Evolutionary conservation across 2,888 invertebrate species (phyloP).

Genomic region (Tetheella fluctuosa): DNA sequence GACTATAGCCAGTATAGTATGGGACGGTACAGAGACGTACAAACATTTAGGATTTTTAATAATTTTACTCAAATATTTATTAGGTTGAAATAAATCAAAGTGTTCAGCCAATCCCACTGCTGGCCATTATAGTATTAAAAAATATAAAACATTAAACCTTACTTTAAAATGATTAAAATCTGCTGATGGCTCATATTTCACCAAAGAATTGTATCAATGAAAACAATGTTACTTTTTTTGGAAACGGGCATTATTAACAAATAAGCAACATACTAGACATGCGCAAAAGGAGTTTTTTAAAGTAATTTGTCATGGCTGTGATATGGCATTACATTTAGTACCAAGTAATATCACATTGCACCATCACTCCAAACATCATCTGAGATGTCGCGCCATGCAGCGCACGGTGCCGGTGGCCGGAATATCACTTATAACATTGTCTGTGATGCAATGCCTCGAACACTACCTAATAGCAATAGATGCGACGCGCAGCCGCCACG

Average conservation of each 20-base stretch:
- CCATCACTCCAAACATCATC: no score
- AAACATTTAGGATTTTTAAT: background rate
- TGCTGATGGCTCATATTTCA: conserved; percentile 27
- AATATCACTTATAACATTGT: no score
- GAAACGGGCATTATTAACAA: conserved; percentile 47
- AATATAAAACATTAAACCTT: background rate
- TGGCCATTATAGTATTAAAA: conserved; percentile 19
- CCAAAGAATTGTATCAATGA: conserved; percentile 41
- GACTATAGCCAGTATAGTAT: background rate
- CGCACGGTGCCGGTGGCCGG: no score
- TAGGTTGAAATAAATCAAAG: conserved; percentile 14
- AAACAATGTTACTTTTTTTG: conserved; percentile 38
- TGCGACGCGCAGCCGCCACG: no score
- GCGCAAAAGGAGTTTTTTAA: no score
- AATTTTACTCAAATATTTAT: background rate
- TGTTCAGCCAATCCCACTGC: conserved; percentile 32
- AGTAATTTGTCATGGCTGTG: no score
- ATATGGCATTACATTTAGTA: no score
- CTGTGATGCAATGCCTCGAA: no score
- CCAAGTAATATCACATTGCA: no score
- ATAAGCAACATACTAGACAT: background rate
- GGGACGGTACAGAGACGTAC: background rate
- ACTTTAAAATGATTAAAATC: conserved; percentile 1
- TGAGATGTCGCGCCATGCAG: no score
- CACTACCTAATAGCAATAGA: no score